Base-by-base conservation (phyloP, 2,888 invertebrate species). In the Drosophila subquinaria region DNA sequence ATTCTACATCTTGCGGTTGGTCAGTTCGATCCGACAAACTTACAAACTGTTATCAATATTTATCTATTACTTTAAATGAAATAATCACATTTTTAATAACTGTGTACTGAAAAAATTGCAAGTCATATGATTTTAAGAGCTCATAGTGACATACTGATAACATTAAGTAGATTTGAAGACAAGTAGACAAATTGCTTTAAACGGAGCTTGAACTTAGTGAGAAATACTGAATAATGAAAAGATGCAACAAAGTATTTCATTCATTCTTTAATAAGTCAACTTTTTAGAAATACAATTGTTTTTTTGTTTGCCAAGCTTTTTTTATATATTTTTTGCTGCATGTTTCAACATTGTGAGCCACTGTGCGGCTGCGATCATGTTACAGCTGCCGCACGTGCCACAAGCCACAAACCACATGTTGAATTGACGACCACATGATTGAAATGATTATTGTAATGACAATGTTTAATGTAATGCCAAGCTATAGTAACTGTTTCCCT, bases 301-400 rank as follows among this genome's bases (percentile, higher is more conserved):
- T 15, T 35, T 17, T 20, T 23, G 20, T 47, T 27, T 15, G 10
- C 11, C 17, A 0, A 30, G 10, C 17, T 20, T 35, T 6, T 0
- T 0, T 6, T 11, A 27, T n/a, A n/a, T 30, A 10, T 47, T 48
- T 4, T 9, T 4, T 4, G 43, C 9, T 15, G 40, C 15, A 9
- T 15, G 3, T 9, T 40, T 9, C 2, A 40, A 9, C 15, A 40
- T 20, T 43, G 43, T 11, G 11, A 43, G 1, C 40, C 52, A 68
- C 47, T 42, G 69, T 71, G 33, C 33, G 48, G n/a, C 40, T 30
- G 23, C 27, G 43, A 47, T 69, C 33, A n/a, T 11, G 15, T 43
- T 50, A 36, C 50, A 42, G 17, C 27, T 65, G 65, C 50, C 27
- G 36, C 65, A 51, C 43, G 43, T 50, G 59, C 59, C 59, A 48